Percentiles rank a stretch among this genome's conserved stretches.
phyloP scores from a whole-genome alignment of 1,140 invertebrate genomes.

The Cephus cinctus region DNA sequence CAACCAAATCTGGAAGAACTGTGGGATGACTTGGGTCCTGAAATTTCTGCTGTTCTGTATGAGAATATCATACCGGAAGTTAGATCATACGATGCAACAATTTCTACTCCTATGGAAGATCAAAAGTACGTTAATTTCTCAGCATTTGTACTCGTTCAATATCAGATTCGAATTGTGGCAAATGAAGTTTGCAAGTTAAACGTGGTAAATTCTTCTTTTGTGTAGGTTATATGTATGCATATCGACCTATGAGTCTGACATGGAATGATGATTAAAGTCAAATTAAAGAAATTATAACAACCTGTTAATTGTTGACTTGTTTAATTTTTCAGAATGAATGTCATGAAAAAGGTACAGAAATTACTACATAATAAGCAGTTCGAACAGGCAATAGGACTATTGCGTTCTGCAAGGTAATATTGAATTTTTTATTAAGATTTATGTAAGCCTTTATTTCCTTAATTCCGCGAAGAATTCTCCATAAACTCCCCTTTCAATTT shows the following conservation, averaged over 20 bases:
- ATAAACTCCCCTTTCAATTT: too few species aligned
- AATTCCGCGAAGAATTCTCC: too few species aligned
- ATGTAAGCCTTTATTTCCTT: too few species aligned
- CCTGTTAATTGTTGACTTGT: conserved; percentile 12
- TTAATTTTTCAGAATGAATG: conserved; percentile 67
- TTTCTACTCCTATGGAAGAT: conserved; percentile 79
- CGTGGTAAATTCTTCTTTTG: conserved; percentile 1
- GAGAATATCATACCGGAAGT: conserved; percentile 60
- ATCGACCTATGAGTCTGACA: too few species aligned
- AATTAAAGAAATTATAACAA: too few species aligned
- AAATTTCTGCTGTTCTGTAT: conserved; percentile 71
- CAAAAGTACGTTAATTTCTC: conserved; percentile 70
- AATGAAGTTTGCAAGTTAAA: too few species aligned
- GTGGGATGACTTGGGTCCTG: conserved; percentile 73
- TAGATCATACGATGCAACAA: conserved; percentile 84
- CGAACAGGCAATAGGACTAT: conserved; percentile 75
- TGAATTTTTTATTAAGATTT: conserved; percentile 26
- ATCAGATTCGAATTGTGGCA: too few species aligned
- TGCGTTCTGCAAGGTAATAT: conserved; percentile 79
- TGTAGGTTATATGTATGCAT: not conserved
- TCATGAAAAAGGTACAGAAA: conserved; percentile 85
- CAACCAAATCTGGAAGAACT: conserved; percentile 56
- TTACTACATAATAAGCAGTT: conserved; percentile 68
- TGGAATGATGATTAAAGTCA: too few species aligned
- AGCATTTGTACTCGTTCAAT: too few species aligned